A percentile compares a stretch with the other conserved stretches of the same genome.
phyloP scores from a whole-genome alignment of 1,140 invertebrate species.

The Ceratosolen fusciceps region DNA sequence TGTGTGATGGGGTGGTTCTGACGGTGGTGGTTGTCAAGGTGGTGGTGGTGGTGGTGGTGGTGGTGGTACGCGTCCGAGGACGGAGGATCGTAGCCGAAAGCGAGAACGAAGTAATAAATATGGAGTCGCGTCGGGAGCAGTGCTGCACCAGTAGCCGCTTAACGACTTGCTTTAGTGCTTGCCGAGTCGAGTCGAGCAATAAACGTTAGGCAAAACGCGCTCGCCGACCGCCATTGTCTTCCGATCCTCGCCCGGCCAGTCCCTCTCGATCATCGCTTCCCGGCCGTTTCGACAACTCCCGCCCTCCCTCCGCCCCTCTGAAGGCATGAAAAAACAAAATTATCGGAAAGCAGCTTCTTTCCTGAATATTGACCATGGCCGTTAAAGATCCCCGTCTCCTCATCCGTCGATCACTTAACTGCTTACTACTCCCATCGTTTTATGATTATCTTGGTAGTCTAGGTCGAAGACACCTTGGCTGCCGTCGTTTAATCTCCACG shows the following conservation, averaged over 20 bases:
- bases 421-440: no score
- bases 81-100: not conserved
- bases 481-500: no score
- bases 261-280: not conserved
- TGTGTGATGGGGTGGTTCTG: no score
- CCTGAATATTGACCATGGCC: not conserved
- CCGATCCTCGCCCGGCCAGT: no score
- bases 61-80: no score
- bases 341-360: not conserved
- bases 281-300: not conserved
- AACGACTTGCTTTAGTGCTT: constrained; percentile 12
- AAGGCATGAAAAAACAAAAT: not conserved
- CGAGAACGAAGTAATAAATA: constrained; percentile 14
- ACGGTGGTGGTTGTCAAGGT: no score
- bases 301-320: not conserved
- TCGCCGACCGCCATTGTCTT: not conserved
- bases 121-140: not conserved
- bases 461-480: no score
- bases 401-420: no score
- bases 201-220: constrained; percentile 4
- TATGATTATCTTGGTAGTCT: no score
- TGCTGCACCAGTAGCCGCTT: not conserved
- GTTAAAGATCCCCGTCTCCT: no score
- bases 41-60: no score
- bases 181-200: not conserved